Evolutionary conservation across 2,113 vertebrate species (phyloP).

Genomic region (Salvelinus sp.): DNA sequence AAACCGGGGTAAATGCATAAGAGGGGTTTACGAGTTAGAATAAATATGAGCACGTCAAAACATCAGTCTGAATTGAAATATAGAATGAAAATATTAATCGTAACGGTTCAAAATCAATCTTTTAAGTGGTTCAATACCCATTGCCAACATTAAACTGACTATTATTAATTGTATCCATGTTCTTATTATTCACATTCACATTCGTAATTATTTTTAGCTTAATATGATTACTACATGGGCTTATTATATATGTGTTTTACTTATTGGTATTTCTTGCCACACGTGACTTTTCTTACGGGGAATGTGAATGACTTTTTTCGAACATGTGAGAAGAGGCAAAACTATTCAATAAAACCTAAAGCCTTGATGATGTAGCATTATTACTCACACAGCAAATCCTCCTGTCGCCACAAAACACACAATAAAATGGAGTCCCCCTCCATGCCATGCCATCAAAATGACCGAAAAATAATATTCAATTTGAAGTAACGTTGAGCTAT

Average conservation of each 20-base stretch:
- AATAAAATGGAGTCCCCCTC: neutral
- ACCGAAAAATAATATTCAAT: neutral
- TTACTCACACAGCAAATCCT: neutral
- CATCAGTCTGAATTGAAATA: too few relatives aligned
- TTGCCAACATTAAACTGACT: neutral
- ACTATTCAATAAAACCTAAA: neutral
- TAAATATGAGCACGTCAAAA: too few relatives aligned
- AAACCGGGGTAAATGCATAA: too few relatives aligned
- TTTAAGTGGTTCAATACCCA: too few relatives aligned
- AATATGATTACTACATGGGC: too few relatives aligned
- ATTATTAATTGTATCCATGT: neutral
- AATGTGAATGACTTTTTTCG: neutral
- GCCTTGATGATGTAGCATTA: neutral
- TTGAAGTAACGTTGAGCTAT: conserved; percentile 11
- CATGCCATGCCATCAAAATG: neutral
- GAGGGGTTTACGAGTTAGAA: too few relatives aligned
- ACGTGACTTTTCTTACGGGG: neutral
- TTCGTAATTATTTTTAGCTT: too few relatives aligned
- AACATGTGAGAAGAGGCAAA: neutral
- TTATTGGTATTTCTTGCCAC: too few relatives aligned
- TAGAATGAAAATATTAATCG: too few relatives aligned
- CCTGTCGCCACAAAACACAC: neutral
- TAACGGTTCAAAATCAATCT: too few relatives aligned
- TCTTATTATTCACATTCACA: too few relatives aligned
- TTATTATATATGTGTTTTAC: too few relatives aligned